Evolutionary conservation across 2,888 invertebrate genomes (phyloP), one percentile per base, ranked within the genome.

Genomic region (Galerucella calmariensis): DNA sequence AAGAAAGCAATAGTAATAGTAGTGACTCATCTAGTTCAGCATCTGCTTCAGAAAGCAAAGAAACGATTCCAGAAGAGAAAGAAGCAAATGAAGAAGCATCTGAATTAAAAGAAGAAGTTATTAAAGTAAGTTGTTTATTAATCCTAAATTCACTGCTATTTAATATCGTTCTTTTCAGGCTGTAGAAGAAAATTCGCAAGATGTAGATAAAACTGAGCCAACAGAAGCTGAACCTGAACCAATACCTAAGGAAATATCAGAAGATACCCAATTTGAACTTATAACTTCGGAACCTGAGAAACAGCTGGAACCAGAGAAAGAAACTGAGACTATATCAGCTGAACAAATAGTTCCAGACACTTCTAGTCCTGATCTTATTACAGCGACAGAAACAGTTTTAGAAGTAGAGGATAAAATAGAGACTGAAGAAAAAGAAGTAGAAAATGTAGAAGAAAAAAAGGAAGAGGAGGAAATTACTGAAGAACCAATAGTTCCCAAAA

Each of bases 71-170:
- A 69, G 88, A 88, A 79, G 88, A 88, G 85, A 87, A 87, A 70
- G 89, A 89, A 79, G 88, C 87, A 86, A 88, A 88, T 76, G 89
- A 89, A 75, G 86, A 87, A 77, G 87, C 35, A 35, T 84, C 88
- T 53, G 84, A 56, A 65, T 77, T 68, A 62, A 72, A 59, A 75
- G 77, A 67, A 63, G 73, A 41, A 41, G 8, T 41, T 46, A 59
- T 62, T 62, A 72, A 72, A 69, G 76, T 76, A 67, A 67, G 69
- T 69, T 12, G 20, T 20, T 24, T 67, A 9, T 46, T 61, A 48
- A 12, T 65, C 73, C 35, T 62, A 27, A 14, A 61, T 0, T 14
- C 51, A 53, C 20, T 35, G 10, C 3, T 35, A 67, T 53, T 48
- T 67, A 16, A 53, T 44, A 41, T 35, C 41, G 20, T 51, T n/a